phyloP scores from a whole-genome alignment of 1,140 invertebrate species.

The Hycleus phaleratus region DNA sequence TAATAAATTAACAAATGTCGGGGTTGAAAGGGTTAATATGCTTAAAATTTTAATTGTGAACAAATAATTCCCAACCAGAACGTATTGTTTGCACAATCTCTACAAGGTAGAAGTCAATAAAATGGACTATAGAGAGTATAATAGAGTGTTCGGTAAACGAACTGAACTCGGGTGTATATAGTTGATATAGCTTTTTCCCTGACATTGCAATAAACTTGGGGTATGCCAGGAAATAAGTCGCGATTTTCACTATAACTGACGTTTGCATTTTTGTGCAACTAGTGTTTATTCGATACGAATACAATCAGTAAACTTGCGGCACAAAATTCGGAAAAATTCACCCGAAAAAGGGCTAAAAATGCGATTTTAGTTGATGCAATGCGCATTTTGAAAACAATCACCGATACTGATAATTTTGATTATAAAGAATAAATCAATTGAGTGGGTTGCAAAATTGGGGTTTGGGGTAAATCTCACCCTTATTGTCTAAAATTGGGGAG shows the following conservation, averaged over 20 bases:
- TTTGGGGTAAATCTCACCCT: no score
- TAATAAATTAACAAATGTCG: conserved; percentile 23
- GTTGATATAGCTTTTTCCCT: conserved; percentile 5
- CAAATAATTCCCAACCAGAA: conserved; percentile 17
- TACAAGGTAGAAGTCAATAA: conserved; percentile 6
- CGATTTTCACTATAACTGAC: conserved; percentile 2
- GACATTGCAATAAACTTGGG: conserved; percentile 14
- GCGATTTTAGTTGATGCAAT: no score
- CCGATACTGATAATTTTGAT: no score
- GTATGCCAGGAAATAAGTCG: conserved; percentile 12
- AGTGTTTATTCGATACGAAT: conserved; percentile 8
- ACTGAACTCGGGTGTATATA: conserved; percentile 4
- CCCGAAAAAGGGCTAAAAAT: no score
- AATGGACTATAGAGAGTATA: conserved; percentile 3
- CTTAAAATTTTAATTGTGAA: conserved; percentile 33
- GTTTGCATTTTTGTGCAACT: conserved; percentile 14
- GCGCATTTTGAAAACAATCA: no score
- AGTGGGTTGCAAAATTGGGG: no score
- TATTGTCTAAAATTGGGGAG: no score
- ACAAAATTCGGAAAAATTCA: no score
- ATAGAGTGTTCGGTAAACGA: conserved; percentile 6
- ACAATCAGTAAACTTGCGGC: no score
- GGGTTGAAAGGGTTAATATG: conserved; percentile 27
- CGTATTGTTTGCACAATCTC: conserved; percentile 6
- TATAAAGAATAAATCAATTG: no score